Evolutionary conservation across 37 sponge, comb jelly and placozoan genomes (phyloP), one percentile per base, ranked within the genome.

Genomic region (Spongilla lacustris): DNA sequence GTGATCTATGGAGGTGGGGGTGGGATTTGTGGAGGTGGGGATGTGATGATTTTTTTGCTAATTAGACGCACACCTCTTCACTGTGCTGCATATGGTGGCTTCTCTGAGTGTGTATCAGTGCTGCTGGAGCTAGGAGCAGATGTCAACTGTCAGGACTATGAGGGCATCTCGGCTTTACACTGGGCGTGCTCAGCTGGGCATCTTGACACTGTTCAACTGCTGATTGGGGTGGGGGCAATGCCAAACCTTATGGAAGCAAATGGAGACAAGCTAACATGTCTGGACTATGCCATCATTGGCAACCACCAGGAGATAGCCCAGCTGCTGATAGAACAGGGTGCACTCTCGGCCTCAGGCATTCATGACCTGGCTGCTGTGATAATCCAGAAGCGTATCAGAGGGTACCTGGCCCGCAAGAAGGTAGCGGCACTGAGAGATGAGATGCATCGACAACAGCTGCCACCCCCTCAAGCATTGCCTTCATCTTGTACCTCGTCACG

Each of bases 271-370:
- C 84, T 96, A 66, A 96, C 97, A 9, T 95, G 95, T 27, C 71
- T 96, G 78, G 97, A 96, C 86, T 96, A 96, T 82, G 90, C 97
- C 73, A 92, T 96, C 69, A 94, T 96, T 6, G 91, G 86, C 14
- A 82, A 81, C 0, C 92, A 92, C 74, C 96, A 94, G 36, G 95
- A 94, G 36, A 81, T 86, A 2, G 97, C 97, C 11, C 90, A 94
- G 76, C 48, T 81, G 28, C 85, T 96, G 29, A 96, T 96, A 58
- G 96, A 94, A 22, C 77, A 84, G 14, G 93, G 96, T 0, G 97
- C 93, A 4, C 88, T 96, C 69, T 87, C 97, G 50, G 95, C 95
- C 67, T 87, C 91, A 19, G 79, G 95, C 30, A 94, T 96, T 48
- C 84, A 92, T 67, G 97, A 96, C 41, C 88, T 96, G 36, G 95